Base-by-base conservation (phyloP, 2,113 vertebrate genomes). In the Gymnobelideus leadbeateri region DNA sequence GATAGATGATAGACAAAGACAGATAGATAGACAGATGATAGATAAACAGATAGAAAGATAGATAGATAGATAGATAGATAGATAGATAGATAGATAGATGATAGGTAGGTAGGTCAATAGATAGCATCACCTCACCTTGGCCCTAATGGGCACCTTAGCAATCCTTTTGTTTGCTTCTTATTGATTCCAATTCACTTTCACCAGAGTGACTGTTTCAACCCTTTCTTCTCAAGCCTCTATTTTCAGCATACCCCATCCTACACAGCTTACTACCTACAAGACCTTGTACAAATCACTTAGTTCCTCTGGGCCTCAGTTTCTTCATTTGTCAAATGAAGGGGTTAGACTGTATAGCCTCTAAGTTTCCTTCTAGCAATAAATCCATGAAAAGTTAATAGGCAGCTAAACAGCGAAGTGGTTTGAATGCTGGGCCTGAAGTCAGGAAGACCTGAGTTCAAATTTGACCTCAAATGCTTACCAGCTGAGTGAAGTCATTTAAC, bases 21-120 rank as follows among this genome's bases (percentile, higher is more conserved):
- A n/a, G n/a, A n/a, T n/a, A n/a, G n/a, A n/a, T n/a, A n/a, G n/a
- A n/a, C n/a, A n/a, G n/a, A n/a, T n/a, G n/a, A n/a, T n/a, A 2
- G 3, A n/a, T n/a, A n/a, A n/a, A n/a, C n/a, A n/a, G 51, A 52
- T 0, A 16, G 51, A 52, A 3, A 2, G 14, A 52, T 1, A 0
- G 51, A 52, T 1, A 16, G 51, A 52, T 16, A 16, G 14, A 52
- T 16, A 16, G 51, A 52, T 0, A 16, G 51, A 52, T 1, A 2
- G 14, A 52, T 1, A 0, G 14, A 52, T 1, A 16, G 51, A 52
- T 16, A 16, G 14, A 52, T 16, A 16, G 51, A 1, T 16, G 51
- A 16, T 0, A 52, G 51, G n/a, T n/a, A n/a, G n/a, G n/a, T n/a
- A 16, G 1, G 19, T n/a, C n/a, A 3, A 52, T 16, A 52, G 1